Evolutionary conservation across 2,797 vertebrate genomes (phyloP).

Genomic region (Gobionotothen gibberifrons): DNA sequence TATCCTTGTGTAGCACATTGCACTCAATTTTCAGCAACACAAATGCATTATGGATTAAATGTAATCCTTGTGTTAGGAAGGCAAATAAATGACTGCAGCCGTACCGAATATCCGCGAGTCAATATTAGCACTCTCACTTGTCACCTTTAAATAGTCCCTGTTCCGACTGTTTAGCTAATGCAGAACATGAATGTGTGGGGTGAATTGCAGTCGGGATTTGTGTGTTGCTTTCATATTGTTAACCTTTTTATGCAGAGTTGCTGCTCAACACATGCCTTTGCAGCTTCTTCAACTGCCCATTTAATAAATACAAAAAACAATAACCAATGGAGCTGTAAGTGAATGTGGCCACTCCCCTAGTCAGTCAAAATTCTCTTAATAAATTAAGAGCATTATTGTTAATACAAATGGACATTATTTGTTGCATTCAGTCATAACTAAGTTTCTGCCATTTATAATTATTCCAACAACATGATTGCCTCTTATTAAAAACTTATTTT

Average conservation of each 20-base stretch:
- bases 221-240: constrained; percentile 27
- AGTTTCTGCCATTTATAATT: background rate
- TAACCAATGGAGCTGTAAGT: background rate
- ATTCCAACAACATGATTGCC: background rate
- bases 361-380: too few relatives aligned
- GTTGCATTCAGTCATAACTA: background rate
- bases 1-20: background rate
- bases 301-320: background rate
- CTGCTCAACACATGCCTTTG: background rate
- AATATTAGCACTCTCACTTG: constrained; percentile 58
- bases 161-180: constrained; percentile 44
- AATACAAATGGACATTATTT: background rate
- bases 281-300: background rate
- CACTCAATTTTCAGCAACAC: constrained; percentile 17
- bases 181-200: constrained; percentile 38
- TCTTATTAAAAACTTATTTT: background rate
- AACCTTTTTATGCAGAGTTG: constrained; percentile 18
- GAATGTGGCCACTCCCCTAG: too few relatives aligned
- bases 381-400: background rate
- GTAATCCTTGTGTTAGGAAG: constrained; percentile 45
- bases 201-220: constrained; percentile 34
- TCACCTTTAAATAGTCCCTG: constrained; percentile 51
- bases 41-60: constrained; percentile 48
- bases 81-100: constrained; percentile 52
- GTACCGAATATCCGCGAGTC: constrained; percentile 50